Evolutionary conservation across 2,113 vertebrate genomes (phyloP), one percentile per base, ranked within the genome.

Genomic region (Ciconia stormi): DNA sequence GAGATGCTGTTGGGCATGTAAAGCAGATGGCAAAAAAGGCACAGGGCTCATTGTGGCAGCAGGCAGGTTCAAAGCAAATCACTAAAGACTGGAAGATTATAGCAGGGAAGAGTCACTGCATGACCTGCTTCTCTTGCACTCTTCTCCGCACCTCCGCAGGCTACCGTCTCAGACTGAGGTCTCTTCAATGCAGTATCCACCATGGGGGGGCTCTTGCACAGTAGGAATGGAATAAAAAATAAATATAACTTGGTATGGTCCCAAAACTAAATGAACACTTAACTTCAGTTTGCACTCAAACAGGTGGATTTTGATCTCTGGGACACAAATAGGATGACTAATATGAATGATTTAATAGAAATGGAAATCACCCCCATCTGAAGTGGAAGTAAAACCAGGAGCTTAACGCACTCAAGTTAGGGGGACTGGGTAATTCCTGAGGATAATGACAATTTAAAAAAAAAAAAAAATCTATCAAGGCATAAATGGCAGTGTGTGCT

Each of bases 401-500:
- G 73, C 70, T 95, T 94, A 91, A 65, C 1, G 0, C 27, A 49
- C 30, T 94, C n/a, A 56, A n/a, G 26, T 85, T 87, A 52, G 70
- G 66, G 56, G 47, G 49, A 49, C 36, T 69, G 66, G 78, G 69
- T 85, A 96, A 91, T 82, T 96, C 74, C 84, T 38, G 53, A 94
- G 70, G 70, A 93, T 85, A 94, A 89, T 40, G 65, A 65, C 93
- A 93, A 95, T 89, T 93, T n/a, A n/a, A 38, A 38, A 27, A 69
- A 89, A 89, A 92, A 93, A 83, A 71, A 52, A 90, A 90, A 93
- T 66, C 58, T 84, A 91, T 93, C 92, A 94, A 95, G 92, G 61
- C 62, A 69, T 76, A 90, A 95, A 88, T 62, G 78, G 73, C 91
- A 96, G 58, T 13, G 7, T 36, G 73, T 85, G 78, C 74, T 82